These are phyloP conservation scores for Andricus grossulariae DNA, from an alignment of 1,140 invertebrate genomes.

Conservation along the genomic window DNA sequence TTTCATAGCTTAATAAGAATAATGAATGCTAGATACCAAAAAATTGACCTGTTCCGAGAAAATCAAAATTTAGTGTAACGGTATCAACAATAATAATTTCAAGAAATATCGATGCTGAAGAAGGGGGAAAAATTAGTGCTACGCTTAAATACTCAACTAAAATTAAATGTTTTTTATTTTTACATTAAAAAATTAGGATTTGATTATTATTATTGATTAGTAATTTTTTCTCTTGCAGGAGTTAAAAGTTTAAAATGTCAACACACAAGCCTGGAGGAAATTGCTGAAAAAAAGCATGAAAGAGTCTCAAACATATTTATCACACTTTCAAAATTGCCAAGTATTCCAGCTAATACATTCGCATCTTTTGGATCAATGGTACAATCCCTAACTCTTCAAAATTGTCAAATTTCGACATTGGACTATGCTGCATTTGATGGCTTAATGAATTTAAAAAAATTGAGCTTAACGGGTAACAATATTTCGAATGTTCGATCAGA, in stretches of 20 bases:
- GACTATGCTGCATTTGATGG: conserved; percentile 52
- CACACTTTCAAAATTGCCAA: conserved; percentile 49
- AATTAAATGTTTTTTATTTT: too few species aligned
- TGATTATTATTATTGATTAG: background rate
- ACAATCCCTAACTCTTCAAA: conserved; percentile 56
- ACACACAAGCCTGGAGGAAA: background rate
- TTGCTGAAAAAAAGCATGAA: background rate
- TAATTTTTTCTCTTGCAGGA: background rate
- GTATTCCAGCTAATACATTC: conserved; percentile 53
- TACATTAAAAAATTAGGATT: too few species aligned
- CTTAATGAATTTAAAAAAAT: conserved; percentile 53
- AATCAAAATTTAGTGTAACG: too few species aligned
- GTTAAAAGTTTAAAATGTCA: background rate
- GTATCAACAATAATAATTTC: too few species aligned
- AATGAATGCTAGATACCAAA: too few species aligned
- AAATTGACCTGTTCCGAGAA: too few species aligned
- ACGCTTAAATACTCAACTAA: too few species aligned
- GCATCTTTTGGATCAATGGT: conserved; percentile 46
- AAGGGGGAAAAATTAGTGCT: too few species aligned
- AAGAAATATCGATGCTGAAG: too few species aligned
- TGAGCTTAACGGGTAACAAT: conserved; percentile 61
- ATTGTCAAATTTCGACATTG: conserved; percentile 59
- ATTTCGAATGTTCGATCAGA: conserved; percentile 47
- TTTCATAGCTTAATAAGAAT: too few species aligned
- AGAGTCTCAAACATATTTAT: conserved; percentile 24